Evolutionary conservation across 2,888 invertebrate species (phyloP).

Genomic region (Latrodectus hesperus): DNA sequence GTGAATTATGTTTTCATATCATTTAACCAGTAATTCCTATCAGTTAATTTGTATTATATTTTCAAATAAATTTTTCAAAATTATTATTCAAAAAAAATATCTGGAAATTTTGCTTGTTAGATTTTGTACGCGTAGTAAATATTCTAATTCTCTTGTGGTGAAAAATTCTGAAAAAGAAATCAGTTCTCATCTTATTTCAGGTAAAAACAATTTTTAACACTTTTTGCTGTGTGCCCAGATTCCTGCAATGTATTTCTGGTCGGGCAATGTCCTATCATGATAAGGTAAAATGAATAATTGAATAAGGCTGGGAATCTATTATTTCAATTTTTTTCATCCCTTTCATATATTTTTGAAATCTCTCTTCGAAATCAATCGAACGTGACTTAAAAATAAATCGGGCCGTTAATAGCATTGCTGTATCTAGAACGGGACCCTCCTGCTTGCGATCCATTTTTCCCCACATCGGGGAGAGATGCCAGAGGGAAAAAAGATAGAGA

Average conservation of each 20-base stretch:
- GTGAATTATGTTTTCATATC: too few relatives aligned
- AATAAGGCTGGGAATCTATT: conserved; percentile 43
- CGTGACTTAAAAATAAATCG: conserved; percentile 69
- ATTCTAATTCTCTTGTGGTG: too few relatives aligned
- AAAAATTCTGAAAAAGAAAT: background rate
- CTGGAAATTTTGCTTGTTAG: background rate
- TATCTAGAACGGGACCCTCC: conserved; percentile 49
- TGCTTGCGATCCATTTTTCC: conserved; percentile 12
- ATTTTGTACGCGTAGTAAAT: too few relatives aligned
- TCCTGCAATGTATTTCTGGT: conserved; percentile 20
- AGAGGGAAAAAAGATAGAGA: conserved; percentile 12
- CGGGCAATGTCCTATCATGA: conserved; percentile 26
- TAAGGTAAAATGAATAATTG: conserved; percentile 64
- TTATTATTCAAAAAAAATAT: background rate
- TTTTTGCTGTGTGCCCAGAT: background rate
- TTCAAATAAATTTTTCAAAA: background rate
- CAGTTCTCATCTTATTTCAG: background rate
- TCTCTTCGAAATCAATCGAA: conserved; percentile 62
- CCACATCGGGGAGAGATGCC: background rate
- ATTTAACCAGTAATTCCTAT: too few relatives aligned
- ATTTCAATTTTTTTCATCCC: conserved; percentile 26
- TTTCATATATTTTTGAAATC: conserved; percentile 51
- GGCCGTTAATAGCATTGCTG: conserved; percentile 58
- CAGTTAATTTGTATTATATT: too few relatives aligned
- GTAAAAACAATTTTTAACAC: background rate